Evolutionary conservation across 2,888 invertebrate genomes (phyloP).

Genomic region (Diaprepes abbreviatus): DNA sequence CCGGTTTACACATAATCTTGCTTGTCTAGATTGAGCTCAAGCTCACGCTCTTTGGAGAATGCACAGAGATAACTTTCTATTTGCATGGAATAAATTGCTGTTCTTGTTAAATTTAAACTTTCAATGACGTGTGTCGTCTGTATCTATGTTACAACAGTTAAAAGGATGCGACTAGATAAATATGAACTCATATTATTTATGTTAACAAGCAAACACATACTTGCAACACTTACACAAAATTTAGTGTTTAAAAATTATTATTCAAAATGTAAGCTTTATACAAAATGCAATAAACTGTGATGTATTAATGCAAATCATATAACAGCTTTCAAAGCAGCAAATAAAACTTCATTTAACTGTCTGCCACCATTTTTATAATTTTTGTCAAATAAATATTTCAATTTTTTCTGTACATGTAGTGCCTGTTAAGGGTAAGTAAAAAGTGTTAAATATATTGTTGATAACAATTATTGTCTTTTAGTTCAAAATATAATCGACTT

Average conservation of each 20-base stretch:
- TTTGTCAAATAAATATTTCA: slow-evolving; percentile 7
- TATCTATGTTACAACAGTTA: too few species aligned
- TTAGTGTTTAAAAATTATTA: too few species aligned
- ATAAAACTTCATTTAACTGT: slow-evolving; percentile 44
- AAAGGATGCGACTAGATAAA: too few species aligned
- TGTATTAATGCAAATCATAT: slow-evolving; percentile 13
- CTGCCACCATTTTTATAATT: slow-evolving; percentile 32
- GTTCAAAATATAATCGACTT: too few species aligned
- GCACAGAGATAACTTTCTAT: too few species aligned
- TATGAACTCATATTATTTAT: too few species aligned
- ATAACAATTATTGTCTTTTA: neutral
- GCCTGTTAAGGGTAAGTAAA: slow-evolving; percentile 44
- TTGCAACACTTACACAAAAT: neutral
- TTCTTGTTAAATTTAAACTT: too few species aligned
- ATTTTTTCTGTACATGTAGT: neutral
- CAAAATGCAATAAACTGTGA: slow-evolving; percentile 34
- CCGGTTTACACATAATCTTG: too few species aligned
- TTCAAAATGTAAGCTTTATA: slow-evolving; percentile 17
- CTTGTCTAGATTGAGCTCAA: too few species aligned
- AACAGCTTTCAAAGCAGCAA: slow-evolving; percentile 39
- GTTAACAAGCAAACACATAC: neutral
- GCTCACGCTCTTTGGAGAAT: too few species aligned
- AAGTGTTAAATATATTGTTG: slow-evolving; percentile 20
- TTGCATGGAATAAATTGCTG: too few species aligned
- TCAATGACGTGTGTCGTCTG: too few species aligned